Evolutionary conservation across 2,797 vertebrate species (phyloP), one percentile per base, ranked within the genome.

Genomic region (Silurus lanzhouensis): DNA sequence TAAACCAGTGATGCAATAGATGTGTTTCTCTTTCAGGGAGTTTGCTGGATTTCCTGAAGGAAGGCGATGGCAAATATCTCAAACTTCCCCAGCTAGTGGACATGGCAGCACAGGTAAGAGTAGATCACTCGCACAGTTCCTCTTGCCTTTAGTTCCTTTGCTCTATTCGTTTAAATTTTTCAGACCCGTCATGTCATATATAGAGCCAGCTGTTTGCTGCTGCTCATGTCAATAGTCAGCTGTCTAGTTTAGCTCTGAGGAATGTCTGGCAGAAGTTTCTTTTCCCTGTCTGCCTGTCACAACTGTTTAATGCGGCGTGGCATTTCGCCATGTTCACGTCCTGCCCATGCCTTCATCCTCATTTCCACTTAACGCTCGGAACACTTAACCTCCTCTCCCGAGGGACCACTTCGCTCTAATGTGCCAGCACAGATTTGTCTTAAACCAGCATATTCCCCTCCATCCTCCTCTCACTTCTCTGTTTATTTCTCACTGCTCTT

Each of bases 1-100:
- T 52, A 52, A 52, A 52, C 48, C 48, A 52, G 48, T 52, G 48
- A 52, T 52, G 48, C 10, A 52, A 52, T 52, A 52, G 48, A 52
- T 6, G 48, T 83, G 14, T 89, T 85, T 90, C 81, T 61, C 52
- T 93, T 63, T 91, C 91, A 99, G 98, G 98, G 86, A 99, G 98
- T 92, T 96, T 99, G 87, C 91, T 99, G 92, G 98, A 99, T 92
- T 99, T 98, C 92, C 95, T 99, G 88, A 99, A 99, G 91, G 98
- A 99, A 91, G 98, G 97, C 75, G 97, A 99, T 84, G 98, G 98
- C 20, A 98, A 96, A 89, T 96, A 96, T 89, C 94, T 99, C 93
- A 99, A 99, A 91, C 96, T 99, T 89, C 98, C 98, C 12, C 97
- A 99, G 87, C 94, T 99, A 91, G 97, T 99, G 12, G 98, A 99